A percentile compares a stretch with the other conserved stretches of the same genome.
Evolutionary conservation across 2,888 invertebrate genomes (phyloP).

Genomic region (Petrophora chlorosata): DNA sequence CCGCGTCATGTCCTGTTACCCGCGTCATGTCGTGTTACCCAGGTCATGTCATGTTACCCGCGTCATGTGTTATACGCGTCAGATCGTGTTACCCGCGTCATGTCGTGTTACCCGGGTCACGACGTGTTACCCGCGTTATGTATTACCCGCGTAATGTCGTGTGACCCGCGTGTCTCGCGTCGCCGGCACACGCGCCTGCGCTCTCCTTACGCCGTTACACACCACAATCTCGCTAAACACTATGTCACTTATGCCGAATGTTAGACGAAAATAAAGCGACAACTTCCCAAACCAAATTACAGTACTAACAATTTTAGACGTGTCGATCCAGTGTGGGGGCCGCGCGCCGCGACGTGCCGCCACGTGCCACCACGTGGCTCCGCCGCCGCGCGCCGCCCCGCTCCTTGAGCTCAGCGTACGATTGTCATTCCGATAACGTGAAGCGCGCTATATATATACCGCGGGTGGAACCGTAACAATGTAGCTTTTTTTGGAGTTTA

Average conservation of each 20-base stretch:
- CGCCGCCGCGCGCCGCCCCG: conserved; percentile 35
- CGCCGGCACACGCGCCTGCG: conserved; percentile 29
- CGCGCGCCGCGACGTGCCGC: conserved; percentile 29
- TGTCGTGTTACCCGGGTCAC: too few relatives aligned
- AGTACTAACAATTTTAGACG: conserved; percentile 67
- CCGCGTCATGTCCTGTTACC: too few relatives aligned
- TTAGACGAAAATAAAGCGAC: conserved; percentile 74
- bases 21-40: too few relatives aligned
- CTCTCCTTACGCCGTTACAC: conserved; percentile 57
- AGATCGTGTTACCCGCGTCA: too few relatives aligned
- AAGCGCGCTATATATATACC: conserved; percentile 68
- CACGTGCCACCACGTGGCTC: conserved; percentile 8
- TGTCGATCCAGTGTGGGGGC: conserved; percentile 42
- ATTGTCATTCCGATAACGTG: conserved; percentile 66
- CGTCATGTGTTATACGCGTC: too few relatives aligned
- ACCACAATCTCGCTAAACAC: conserved; percentile 69
- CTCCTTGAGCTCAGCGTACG: conserved; percentile 58
- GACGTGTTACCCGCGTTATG: too few relatives aligned
- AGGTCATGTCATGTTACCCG: too few relatives aligned
- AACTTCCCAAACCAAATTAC: conserved; percentile 71
- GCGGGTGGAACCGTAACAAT: conserved; percentile 74
- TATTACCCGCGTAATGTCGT: too few relatives aligned
- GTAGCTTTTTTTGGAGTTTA: conserved; percentile 82
- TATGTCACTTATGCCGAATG: conserved; percentile 72
- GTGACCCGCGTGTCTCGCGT: conserved; percentile 22